Conservation (phyloP, 53 echinoderm and acorn worm species). For the Astropecten irregularis region DNA sequence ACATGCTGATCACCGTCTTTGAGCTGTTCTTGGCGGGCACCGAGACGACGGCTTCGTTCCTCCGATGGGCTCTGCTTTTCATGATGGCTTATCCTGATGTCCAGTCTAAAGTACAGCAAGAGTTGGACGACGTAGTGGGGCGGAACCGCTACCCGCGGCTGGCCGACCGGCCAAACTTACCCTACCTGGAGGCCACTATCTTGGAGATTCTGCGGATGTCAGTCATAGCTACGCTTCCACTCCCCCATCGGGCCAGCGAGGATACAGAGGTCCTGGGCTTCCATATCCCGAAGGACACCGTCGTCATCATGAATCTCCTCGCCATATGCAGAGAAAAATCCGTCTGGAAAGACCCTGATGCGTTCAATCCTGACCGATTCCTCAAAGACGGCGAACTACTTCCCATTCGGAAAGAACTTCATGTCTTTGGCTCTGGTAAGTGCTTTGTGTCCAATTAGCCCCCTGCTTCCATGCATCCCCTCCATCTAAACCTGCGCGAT, state of each 20-base stretch:
- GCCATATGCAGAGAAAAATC: slow-evolving; percentile 14
- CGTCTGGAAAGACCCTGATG: slow-evolving; percentile 44
- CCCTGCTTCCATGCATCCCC: no score
- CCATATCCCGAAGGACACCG: slow-evolving; percentile 49
- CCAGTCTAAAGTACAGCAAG: slow-evolving; percentile 33
- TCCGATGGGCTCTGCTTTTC: slow-evolving; percentile 39
- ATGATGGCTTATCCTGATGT: slow-evolving; percentile 24
- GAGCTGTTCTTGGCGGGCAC: slow-evolving; percentile 45
- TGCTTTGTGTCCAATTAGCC: no score
- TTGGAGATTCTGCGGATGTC: slow-evolving; percentile 35
- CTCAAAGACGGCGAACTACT: no score
- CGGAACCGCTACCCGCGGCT: slow-evolving; percentile 26
- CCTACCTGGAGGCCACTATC: slow-evolving; percentile 42
- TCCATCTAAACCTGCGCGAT: no score
- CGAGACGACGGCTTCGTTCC: slow-evolving; percentile 39
- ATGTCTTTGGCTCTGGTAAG: no score
- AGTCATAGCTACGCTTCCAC: not conserved
- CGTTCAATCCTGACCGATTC: slow-evolving; percentile 44
- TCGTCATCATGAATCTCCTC: slow-evolving; percentile 31
- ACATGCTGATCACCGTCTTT: slow-evolving; percentile 21
- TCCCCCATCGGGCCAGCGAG: not conserved
- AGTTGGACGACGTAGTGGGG: slow-evolving; percentile 28
- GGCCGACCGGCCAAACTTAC: slow-evolving; percentile 19
- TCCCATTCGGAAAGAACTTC: no score
- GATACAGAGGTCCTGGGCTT: slow-evolving; percentile 24